A percentile compares a stretch with the other conserved stretches of the same genome.
These are phyloP conservation scores for Mystacides longicornis DNA, from an alignment of 2,888 invertebrate species.

Conservation along the genomic window DNA sequence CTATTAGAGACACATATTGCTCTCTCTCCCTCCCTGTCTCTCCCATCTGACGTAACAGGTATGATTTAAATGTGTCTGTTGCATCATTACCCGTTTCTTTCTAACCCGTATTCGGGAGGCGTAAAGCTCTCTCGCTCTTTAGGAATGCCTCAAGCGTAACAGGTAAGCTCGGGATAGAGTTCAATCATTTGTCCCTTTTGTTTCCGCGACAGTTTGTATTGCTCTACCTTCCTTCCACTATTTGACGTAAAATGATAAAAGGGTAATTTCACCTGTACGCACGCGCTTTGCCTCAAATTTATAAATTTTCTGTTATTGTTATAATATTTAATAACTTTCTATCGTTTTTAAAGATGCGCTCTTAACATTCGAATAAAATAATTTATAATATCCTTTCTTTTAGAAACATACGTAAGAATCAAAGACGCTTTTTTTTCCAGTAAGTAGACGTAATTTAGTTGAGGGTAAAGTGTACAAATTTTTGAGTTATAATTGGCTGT, in stretches of 20 bases:
- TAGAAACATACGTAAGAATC: too few species aligned
- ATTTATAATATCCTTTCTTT: too few species aligned
- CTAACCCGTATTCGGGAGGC: neutral
- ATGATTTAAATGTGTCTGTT: conserved; percentile 20
- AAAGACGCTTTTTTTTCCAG: too few species aligned
- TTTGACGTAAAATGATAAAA: conserved; percentile 16
- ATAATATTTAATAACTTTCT: too few species aligned
- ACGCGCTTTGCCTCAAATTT: conserved; percentile 10
- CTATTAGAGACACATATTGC: neutral
- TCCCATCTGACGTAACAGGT: conserved; percentile 23
- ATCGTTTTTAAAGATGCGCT: too few species aligned
- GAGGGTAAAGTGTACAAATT: too few species aligned
- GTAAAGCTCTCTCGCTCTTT: conserved; percentile 6
- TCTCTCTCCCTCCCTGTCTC: conserved; percentile 15
- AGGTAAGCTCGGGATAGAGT: conserved; percentile 18
- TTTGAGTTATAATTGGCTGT: too few species aligned
- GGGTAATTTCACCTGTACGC: conserved; percentile 20
- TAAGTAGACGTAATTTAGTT: too few species aligned
- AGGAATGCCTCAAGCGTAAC: conserved; percentile 18
- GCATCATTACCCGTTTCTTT: conserved; percentile 9
- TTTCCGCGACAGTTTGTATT: neutral
- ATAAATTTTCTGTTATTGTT: too few species aligned
- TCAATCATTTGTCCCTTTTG: conserved; percentile 9
- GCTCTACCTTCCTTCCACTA: conserved; percentile 8
- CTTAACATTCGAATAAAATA: too few species aligned